Base-by-base conservation (phyloP, 2,888 invertebrate species). In the Eristalis tenax region DNA sequence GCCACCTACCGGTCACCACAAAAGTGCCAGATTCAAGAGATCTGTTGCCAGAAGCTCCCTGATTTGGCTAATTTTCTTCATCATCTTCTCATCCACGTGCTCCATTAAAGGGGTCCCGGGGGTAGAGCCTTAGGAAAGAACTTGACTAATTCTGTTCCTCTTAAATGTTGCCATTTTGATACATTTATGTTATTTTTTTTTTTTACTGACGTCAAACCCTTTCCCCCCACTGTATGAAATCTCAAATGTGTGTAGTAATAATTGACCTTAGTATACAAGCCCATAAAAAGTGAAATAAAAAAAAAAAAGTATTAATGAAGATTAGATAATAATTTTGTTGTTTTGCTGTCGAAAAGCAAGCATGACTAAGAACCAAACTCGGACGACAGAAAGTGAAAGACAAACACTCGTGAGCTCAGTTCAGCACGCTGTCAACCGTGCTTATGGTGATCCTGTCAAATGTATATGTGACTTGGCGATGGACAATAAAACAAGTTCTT, bases 401-500 rank as follows among this genome's bases (percentile, higher is more conserved):
- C 50, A 50, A 50, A 18, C n/a, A 0, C 6, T 15, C 18, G 6
- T 32, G 8, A 32, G 8, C 32, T 32, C 32, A 32, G 32, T 6
- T 32, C 8, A 4, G 4, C 32, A 32, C 32, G 32, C 32, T 32
- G 32, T 32, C 32, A 8, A 32, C 32, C 32, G 6, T 15, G n/a
- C 43, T n/a, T n/a, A n/a, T 43, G n/a, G 43, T 15, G 43, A 18
- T 18, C 18, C 50, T 50, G 50, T 50, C 50, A 50, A 50, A 50
- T 50, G 18, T 18, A 8, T 8, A 5, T 18, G 10, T 18, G 22
- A 18, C 65, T 50, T 65, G 40, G 35, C 66, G 38, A 75, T 59
- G 11, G 26, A 13, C 40, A 13, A 26, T 22, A 57, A 65, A 75
- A 66, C 75, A 66, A 66, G 75, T 75, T 75, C 65, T 66, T 59